A percentile compares a stretch with the other conserved stretches of the same genome.
These are phyloP conservation scores for Upupa epops DNA, from an alignment of 2,113 vertebrate species.

Conservation along the genomic window DNA sequence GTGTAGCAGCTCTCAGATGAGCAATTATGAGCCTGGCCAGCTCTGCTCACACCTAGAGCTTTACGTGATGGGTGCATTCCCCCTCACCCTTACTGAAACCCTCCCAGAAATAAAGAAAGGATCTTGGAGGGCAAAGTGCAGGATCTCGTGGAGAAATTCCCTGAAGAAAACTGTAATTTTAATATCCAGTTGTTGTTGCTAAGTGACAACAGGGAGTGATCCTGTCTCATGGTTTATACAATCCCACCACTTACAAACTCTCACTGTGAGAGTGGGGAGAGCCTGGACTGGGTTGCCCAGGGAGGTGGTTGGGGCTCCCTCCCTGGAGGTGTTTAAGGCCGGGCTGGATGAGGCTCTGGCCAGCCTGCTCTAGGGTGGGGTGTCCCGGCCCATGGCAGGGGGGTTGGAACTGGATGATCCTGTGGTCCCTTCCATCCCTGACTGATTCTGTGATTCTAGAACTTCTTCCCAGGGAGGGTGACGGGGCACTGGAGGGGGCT, in stretches of 20 bases:
- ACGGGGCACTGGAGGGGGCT: too few relatives aligned
- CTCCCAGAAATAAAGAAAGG: not conserved
- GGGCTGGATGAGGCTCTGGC: too few relatives aligned
- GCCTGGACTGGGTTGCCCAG: too few relatives aligned
- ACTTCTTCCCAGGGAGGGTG: too few relatives aligned
- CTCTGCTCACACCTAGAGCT: not conserved
- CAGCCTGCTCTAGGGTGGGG: too few relatives aligned
- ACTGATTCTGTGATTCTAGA: too few relatives aligned
- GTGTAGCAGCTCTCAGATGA: not conserved
- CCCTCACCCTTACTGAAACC: not conserved
- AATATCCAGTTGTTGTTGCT: not conserved
- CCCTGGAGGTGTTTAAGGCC: too few relatives aligned
- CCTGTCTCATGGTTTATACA: not conserved
- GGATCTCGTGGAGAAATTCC: not conserved
- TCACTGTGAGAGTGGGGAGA: too few relatives aligned
- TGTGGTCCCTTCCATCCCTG: too few relatives aligned
- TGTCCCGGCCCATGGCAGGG: too few relatives aligned
- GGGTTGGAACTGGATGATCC: too few relatives aligned
- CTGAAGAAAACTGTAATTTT: not conserved
- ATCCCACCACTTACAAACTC: not conserved
- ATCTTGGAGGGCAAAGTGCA: not conserved
- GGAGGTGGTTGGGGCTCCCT: too few relatives aligned
- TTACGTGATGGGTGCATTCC: not conserved
- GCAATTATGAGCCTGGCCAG: not conserved
- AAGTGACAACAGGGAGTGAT: conserved; percentile 7